Conservation (phyloP, 2,888 invertebrate genomes). For the Chloromyia formosa region DNA sequence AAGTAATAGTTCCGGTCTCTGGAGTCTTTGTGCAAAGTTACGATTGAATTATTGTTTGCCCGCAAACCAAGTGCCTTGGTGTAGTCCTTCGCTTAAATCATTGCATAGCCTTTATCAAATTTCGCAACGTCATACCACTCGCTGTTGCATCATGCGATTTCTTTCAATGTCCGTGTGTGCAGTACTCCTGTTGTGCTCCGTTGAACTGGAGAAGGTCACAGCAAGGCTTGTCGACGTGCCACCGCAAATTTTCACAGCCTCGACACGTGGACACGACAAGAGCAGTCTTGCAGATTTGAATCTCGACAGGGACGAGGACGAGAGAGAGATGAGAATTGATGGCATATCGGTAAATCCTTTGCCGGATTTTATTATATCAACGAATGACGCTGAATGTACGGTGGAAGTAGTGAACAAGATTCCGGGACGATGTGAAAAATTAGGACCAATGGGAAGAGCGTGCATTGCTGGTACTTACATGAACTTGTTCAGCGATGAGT, state of each 20-base stretch:
- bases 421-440: slow-evolving; percentile 43
- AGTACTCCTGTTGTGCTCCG: neutral
- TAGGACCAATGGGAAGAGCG: slow-evolving; percentile 34
- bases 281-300: slow-evolving; percentile 2
- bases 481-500: slow-evolving; percentile 41
- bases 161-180: neutral
- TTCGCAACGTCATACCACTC: neutral
- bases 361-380: neutral
- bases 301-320: slow-evolving; percentile 1
- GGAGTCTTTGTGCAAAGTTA: slow-evolving; percentile 22
- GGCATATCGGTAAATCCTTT: neutral
- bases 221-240: slow-evolving; percentile 25
- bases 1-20: neutral
- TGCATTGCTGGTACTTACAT: slow-evolving; percentile 46
- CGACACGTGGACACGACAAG: neutral
- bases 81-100: neutral
- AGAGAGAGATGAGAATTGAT: neutral
- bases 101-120: neutral
- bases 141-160: slow-evolving; percentile 13
- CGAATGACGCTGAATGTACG: slow-evolving; percentile 29
- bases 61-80: neutral
- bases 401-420: slow-evolving; percentile 44
- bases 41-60: slow-evolving; percentile 7
- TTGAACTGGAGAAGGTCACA: neutral
- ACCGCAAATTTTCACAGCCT: slow-evolving; percentile 3